These are phyloP conservation scores for Cantharis lateralis DNA, from an alignment of 2,888 invertebrate genomes.

Conservation along the genomic window DNA sequence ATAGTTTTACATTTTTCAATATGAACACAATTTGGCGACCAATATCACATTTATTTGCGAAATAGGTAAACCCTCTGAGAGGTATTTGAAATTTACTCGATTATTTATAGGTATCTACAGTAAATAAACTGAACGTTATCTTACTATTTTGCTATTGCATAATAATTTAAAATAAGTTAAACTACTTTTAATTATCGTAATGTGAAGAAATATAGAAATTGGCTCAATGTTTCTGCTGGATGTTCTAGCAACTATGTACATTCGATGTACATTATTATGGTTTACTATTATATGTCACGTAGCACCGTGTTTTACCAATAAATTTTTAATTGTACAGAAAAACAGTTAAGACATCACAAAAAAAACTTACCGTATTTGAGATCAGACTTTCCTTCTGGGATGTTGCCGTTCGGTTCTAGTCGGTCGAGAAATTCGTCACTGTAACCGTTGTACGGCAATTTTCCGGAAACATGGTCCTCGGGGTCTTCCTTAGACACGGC, in stretches of 20 bases:
- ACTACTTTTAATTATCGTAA: too few species aligned
- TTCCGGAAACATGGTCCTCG: slow-evolving; percentile 70
- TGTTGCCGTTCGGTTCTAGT: slow-evolving; percentile 92
- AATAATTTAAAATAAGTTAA: too few species aligned
- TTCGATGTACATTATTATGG: too few species aligned
- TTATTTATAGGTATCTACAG: not conserved
- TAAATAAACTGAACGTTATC: not conserved
- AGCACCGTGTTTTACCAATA: not conserved
- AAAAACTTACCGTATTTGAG: slow-evolving; percentile 66
- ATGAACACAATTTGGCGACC: not conserved
- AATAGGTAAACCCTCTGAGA: not conserved
- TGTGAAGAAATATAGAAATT: too few species aligned
- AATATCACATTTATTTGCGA: not conserved
- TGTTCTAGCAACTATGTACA: too few species aligned
- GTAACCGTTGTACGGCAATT: slow-evolving; percentile 90
- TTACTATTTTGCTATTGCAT: not conserved
- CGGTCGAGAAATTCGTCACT: slow-evolving; percentile 93
- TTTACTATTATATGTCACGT: too few species aligned
- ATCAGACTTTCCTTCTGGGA: slow-evolving; percentile 83
- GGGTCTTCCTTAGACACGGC: slow-evolving; percentile 92
- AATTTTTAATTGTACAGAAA: not conserved
- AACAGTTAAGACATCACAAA: not conserved
- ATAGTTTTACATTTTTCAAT: not conserved
- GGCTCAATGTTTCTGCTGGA: too few species aligned
- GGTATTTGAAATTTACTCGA: not conserved